A percentile compares a stretch with the other conserved stretches of the same genome.
These are phyloP conservation scores for Frieseomelitta varia DNA, from an alignment of 1,140 invertebrate species.

Conservation along the genomic window DNA sequence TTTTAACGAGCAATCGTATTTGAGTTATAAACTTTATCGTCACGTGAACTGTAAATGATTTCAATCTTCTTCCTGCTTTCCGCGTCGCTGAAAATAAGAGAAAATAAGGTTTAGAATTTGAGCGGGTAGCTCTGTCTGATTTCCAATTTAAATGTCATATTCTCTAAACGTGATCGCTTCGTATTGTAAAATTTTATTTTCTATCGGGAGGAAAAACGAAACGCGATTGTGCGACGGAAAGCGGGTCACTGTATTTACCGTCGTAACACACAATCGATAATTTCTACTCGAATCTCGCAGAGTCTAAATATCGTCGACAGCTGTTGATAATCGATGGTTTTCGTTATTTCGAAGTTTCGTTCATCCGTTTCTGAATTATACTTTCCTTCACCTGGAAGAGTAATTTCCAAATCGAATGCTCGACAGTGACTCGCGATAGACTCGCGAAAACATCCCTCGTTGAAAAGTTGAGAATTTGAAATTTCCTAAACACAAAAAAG, in stretches of 20 bases:
- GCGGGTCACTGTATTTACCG: not conserved
- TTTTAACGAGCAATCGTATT: not conserved
- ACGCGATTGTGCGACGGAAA: not conserved
- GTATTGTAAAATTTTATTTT: not conserved
- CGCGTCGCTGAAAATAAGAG: no score
- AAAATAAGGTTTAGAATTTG: not conserved
- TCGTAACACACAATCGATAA: slow-evolving; percentile 19
- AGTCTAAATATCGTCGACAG: slow-evolving; percentile 50
- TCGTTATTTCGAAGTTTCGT: slow-evolving; percentile 44
- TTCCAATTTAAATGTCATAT: not conserved
- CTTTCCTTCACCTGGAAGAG: not conserved
- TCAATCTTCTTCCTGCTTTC: not conserved
- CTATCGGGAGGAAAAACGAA: not conserved
- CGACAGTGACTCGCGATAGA: not conserved
- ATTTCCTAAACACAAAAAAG: not conserved
- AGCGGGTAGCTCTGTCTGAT: no score
- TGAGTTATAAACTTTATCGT: not conserved
- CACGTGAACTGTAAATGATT: not conserved
- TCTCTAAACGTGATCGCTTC: no score
- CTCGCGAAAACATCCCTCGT: no score
- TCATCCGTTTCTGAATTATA: not conserved
- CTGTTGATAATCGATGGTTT: slow-evolving; percentile 60
- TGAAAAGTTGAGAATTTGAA: not conserved
- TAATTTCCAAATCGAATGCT: not conserved
- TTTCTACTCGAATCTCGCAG: slow-evolving; percentile 5